These are phyloP conservation scores for Pterostichus niger DNA, from an alignment of 2,888 invertebrate genomes.

Conservation along the genomic window DNA sequence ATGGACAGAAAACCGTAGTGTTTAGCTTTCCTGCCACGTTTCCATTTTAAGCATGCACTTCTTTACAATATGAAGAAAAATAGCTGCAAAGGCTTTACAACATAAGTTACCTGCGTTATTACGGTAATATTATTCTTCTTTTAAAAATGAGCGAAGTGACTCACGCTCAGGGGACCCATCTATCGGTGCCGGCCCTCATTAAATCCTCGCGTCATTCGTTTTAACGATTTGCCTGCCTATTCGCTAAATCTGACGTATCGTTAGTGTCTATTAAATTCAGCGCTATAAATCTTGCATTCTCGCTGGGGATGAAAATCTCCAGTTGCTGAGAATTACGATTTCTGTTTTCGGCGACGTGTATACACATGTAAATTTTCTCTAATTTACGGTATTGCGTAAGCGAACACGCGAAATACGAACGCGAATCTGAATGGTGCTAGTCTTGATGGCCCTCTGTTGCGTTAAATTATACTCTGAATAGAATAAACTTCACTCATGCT, in stretches of 20 bases:
- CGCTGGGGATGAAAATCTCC: conserved; percentile 51
- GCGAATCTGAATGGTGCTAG: neutral
- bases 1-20: neutral
- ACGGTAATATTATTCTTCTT: conserved; percentile 41
- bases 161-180: conserved; percentile 58
- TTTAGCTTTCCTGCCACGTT: conserved; percentile 9
- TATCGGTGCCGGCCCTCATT: conserved; percentile 70
- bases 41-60: conserved; percentile 45
- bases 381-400: conserved; percentile 24
- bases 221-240: conserved; percentile 69
- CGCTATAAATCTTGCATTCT: conserved; percentile 56
- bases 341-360: conserved; percentile 44
- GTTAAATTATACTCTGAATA: conserved; percentile 16
- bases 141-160: conserved; percentile 38
- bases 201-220: conserved; percentile 73
- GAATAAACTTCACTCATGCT: neutral
- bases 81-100: neutral
- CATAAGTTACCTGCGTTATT: conserved; percentile 46
- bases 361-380: conserved; percentile 53
- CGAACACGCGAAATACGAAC: neutral
- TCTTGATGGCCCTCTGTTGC: conserved; percentile 14
- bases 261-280: conserved; percentile 67
- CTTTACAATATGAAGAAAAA: conserved; percentile 38
- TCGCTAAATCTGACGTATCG: conserved; percentile 70
- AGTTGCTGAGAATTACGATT: conserved; percentile 52